phyloP scores from a whole-genome alignment of 1,140 invertebrate genomes.

The Latrodectus geometricus region DNA sequence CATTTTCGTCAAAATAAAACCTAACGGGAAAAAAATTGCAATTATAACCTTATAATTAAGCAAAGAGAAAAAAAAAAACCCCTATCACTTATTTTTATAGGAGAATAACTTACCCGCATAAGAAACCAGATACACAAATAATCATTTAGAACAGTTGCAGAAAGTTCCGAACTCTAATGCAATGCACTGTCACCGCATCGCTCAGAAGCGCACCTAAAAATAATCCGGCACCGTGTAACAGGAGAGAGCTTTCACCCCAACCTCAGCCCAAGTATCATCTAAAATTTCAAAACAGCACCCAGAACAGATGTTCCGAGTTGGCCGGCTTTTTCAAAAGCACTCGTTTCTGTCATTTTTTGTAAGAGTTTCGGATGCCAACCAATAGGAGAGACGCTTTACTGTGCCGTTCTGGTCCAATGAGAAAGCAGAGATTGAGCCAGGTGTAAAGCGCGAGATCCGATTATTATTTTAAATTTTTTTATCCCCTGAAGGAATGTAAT shows the following conservation, averaged over 20 bases:
- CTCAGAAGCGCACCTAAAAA: conserved; percentile 9
- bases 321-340: conserved; percentile 16
- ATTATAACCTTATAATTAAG: too few species aligned
- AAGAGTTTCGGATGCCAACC: neutral
- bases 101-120: conserved; percentile 47
- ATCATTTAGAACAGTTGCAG: conserved; percentile 29
- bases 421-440: conserved; percentile 14
- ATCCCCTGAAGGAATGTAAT: neutral
- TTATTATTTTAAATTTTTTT: conserved; percentile 1
- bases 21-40: too few species aligned
- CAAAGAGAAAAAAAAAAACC: too few species aligned
- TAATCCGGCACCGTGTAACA: conserved; percentile 22
- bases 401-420: conserved; percentile 7
- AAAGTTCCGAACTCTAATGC: neutral
- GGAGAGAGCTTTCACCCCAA: neutral
- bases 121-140: conserved; percentile 56
- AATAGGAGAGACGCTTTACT: neutral
- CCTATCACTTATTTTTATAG: too few species aligned
- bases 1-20: too few species aligned
- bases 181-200: conserved; percentile 2
- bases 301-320: conserved; percentile 22
- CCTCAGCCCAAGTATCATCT: neutral
- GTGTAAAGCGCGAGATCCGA: conserved; percentile 23
- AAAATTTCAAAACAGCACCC: conserved; percentile 28
- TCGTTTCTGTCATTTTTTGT: neutral